A percentile compares a stretch with the other conserved stretches of the same genome.
Conservation (phyloP, 2,888 invertebrate species). For the Oligia strigilis region DNA sequence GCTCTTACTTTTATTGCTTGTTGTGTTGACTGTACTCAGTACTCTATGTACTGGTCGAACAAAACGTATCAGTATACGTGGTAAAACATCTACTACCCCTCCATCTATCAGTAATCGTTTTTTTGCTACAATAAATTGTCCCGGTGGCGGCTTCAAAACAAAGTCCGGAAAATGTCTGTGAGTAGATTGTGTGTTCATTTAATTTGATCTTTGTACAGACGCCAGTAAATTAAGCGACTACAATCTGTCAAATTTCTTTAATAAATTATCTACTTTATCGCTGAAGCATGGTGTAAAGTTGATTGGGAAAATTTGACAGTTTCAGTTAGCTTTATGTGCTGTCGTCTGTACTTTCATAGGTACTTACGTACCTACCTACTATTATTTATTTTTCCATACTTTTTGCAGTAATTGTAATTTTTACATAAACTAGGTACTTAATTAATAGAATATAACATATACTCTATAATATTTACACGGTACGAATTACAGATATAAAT, state of each 20-base stretch:
- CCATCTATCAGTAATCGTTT: slow-evolving; percentile 13
- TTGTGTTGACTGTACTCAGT: slow-evolving; percentile 19
- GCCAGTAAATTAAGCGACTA: no score
- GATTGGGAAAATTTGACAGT: no score
- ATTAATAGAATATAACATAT: not conserved
- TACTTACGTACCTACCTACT: no score
- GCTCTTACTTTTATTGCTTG: not conserved
- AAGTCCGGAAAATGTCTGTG: slow-evolving; percentile 27
- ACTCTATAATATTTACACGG: not conserved
- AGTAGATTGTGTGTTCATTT: slow-evolving; percentile 14
- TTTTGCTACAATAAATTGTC: slow-evolving; percentile 1
- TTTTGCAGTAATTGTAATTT: not conserved
- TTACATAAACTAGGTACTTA: not conserved
- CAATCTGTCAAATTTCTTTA: no score
- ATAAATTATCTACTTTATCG: no score
- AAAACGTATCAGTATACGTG: not conserved
- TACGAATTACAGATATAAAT: not conserved
- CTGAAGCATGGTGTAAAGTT: no score
- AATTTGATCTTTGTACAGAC: not conserved
- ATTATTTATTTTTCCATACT: not conserved
- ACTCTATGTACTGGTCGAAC: not conserved
- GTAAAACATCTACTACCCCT: fast-evolving
- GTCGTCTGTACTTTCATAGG: no score
- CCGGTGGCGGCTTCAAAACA: slow-evolving; percentile 16
- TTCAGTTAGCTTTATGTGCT: no score